Conservation (phyloP, 2,888 invertebrate species). For the Epirrhoe tristata region DNA sequence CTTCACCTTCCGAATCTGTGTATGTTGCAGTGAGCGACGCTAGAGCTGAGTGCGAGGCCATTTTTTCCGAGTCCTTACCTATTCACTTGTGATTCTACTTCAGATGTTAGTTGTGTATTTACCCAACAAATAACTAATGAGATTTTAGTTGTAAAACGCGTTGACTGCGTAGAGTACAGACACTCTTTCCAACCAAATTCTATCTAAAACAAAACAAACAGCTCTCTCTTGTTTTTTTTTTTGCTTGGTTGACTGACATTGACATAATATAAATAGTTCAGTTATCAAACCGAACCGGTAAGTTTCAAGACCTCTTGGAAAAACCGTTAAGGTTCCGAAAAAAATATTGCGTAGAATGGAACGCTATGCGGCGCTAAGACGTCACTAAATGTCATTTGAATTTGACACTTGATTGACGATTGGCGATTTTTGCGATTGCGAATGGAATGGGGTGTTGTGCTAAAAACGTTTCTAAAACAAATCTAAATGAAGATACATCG, state of each 20-base stretch:
- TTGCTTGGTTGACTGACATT: too few species aligned
- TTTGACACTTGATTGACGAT: conserved; percentile 48
- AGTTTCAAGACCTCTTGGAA: too few species aligned
- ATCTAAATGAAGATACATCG: conserved; percentile 19
- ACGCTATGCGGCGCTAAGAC: conserved; percentile 13
- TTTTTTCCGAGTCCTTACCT: conserved; percentile 42
- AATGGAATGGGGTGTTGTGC: conserved; percentile 65
- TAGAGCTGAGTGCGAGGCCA: conserved; percentile 87
- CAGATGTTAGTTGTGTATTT: neutral
- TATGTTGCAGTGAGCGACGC: conserved; percentile 95
- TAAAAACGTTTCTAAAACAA: conserved; percentile 16
- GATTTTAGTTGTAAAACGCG: neutral
- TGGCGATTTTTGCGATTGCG: conserved; percentile 55
- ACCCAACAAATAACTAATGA: neutral
- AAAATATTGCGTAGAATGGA: conserved; percentile 10
- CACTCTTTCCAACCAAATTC: neutral
- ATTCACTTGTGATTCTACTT: neutral
- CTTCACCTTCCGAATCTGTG: conserved; percentile 96
- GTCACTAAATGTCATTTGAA: conserved; percentile 28
- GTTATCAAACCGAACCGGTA: neutral
- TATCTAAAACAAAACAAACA: neutral
- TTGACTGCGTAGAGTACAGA: too few species aligned
- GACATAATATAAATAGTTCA: neutral
- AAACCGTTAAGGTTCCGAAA: neutral
- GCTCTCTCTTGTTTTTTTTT: too few species aligned